Base-by-base conservation (phyloP, 2,113 vertebrate species). In the Pelodiscus sinensis region DNA sequence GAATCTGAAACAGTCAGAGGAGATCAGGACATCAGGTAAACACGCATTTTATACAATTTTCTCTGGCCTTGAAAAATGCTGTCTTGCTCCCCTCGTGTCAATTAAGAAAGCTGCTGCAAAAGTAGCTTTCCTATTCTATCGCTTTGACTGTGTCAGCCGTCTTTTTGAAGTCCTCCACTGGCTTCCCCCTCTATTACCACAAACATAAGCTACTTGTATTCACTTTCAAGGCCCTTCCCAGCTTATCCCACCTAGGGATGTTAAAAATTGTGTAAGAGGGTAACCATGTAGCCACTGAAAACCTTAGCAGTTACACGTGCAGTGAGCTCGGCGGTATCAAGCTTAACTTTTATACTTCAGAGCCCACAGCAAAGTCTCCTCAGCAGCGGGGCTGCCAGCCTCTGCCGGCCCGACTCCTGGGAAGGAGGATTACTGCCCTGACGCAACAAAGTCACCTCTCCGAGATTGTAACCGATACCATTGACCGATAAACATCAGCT, bases 11-110 rank as follows among this genome's bases (percentile, higher is more conserved):
- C 99, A 99, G 79, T 84, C 97, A 8, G 99, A 99, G 88, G 99
- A 99, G 95, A 99, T 98, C 85, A 97, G 99, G 81, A 96, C 97
- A 92, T 97, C 99, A 96, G 99, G 99, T 99, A 97, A 97, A 95
- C 93, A 31, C 31, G 82, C 78, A 50, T 0, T 80, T 80, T 24
- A 27, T 75, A 50, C 22, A 38, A 22, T 75, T 50, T 75, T 15
- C 22, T 50, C 54, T 95, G 35, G 1, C 35, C 79, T 89, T 71
- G 54, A 75, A n/a, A 9, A 31, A 2, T 82, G 11, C 0, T 0
- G 1, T 87, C 93, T 88, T 87, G 57, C 13, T 4, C 8, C 9
- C 58, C 88, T 35, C 11, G 7, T 77, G 10, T 0, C 79, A 14
- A 56, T 79, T 81, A 51, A 86, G 62, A 60, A 84, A 83, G 35